Evolutionary conservation across 2,888 invertebrate genomes (phyloP), one percentile per base, ranked within the genome.

Genomic region (Falcaria lacertinaria): DNA sequence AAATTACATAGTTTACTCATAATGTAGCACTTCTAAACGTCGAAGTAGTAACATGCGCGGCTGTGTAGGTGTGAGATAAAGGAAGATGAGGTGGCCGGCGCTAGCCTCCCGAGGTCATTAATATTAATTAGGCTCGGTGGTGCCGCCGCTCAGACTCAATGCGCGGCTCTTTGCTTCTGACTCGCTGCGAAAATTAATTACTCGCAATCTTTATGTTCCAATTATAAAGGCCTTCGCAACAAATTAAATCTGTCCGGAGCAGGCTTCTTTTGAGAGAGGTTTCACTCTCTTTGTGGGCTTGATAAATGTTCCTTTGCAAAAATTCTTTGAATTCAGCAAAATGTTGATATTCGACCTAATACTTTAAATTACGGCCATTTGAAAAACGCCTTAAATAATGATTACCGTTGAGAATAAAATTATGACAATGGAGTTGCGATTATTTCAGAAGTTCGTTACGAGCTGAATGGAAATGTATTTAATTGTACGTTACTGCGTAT

Each of bases 151-250:
- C 74, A 69, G 69, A 66, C 75, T 79, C 80, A 81, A 80, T 85
- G 77, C 85, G 78, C 80, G 74, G 76, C 80, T 83, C 84, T 81
- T 85, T 87, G 89, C 88, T 87, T 78, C 82, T 86, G 89, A 89
- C 89, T 89, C 85, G 80, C 85, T 82, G 86, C 84, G 80, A 89
- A 89, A 89, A 89, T 89, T 89, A 89, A 89, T 89, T 89, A 89
- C 88, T 89, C 86, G 75, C 87, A 88, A 89, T 89, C 89, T 89
- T 89, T 89, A 89, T 89, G 85, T 88, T 89, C 88, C 88, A 89
- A 89, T 89, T 89, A 89, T 88, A 88, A 89, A 89, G 80, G 88
- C 88, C 89, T 89, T 89, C 83, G 89, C 86, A 86, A 89, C 89
- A 89, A 89, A 89, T 89, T 89, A 89, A 89, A 89, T 89, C 89